Percentiles rank a stretch among this genome's conserved stretches.
Conservation (phyloP, 2,113 vertebrate species). For the Empidonax traillii region DNA sequence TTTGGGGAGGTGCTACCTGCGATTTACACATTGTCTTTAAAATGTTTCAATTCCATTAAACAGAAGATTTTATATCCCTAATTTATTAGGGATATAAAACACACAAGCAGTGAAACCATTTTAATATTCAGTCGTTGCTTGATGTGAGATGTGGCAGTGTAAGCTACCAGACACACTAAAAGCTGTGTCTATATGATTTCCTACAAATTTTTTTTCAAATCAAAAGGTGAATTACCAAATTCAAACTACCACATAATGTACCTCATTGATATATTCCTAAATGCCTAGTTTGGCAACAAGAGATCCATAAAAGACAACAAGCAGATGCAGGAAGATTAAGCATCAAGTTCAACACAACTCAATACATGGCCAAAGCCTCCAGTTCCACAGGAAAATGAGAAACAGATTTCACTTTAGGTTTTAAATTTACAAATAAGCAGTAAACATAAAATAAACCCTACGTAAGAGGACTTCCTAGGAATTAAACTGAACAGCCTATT, state of each 20-base stretch:
- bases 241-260: background rate
- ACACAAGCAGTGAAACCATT: background rate
- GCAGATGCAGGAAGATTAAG: background rate
- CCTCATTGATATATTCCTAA: background rate
- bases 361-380: rapidly evolving
- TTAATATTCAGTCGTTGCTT: background rate
- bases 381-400: background rate
- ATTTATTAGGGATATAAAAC: background rate
- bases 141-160: background rate
- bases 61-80: background rate
- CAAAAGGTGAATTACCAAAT: background rate
- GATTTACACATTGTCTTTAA: background rate
- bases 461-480: background rate
- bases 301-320: background rate
- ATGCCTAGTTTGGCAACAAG: background rate
- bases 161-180: background rate
- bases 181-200: background rate
- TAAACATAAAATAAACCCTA: background rate
- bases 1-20: background rate
- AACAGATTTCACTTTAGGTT: background rate
- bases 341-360: background rate
- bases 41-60: background rate
- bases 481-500: background rate
- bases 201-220: background rate
- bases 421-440: background rate